Conservation (phyloP, 2,888 invertebrate species). For the Ceramica pisi region DNA sequence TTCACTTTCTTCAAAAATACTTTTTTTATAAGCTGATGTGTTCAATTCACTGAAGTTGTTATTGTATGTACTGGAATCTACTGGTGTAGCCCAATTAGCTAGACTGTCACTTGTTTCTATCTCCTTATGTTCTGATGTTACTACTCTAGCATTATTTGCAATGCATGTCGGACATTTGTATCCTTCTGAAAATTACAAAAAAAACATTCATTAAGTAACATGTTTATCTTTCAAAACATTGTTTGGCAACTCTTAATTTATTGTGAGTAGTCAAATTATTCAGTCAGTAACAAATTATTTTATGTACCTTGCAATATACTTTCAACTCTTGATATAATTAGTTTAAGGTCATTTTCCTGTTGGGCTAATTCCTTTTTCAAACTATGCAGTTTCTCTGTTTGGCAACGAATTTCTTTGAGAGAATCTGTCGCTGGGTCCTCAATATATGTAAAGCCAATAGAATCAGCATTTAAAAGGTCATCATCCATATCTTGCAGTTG, state of each 20-base stretch:
- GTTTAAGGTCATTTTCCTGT: conserved; percentile 92
- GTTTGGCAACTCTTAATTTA: neutral
- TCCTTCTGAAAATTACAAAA: conserved; percentile 80
- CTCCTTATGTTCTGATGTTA: conserved; percentile 85
- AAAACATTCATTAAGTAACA: neutral
- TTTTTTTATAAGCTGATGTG: conserved; percentile 78
- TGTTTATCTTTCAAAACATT: neutral
- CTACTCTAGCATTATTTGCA: conserved; percentile 77
- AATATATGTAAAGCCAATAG: conserved; percentile 92
- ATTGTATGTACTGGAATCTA: conserved; percentile 83
- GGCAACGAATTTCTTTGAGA: conserved; percentile 92
- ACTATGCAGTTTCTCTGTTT: conserved; percentile 91
- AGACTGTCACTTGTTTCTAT: conserved; percentile 88
- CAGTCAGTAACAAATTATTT: neutral
- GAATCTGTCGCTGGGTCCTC: conserved; percentile 92
- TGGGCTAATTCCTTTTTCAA: conserved; percentile 91
- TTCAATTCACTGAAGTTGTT: conserved; percentile 81
- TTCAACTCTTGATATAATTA: conserved; percentile 82
- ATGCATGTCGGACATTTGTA: conserved; percentile 85
- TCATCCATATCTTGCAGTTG: conserved; percentile 91
- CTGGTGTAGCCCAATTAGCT: conserved; percentile 86
- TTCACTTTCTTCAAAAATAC: conserved; percentile 70
- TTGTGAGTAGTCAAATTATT: neutral
- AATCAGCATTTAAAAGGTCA: conserved; percentile 90
- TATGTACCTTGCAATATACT: conserved; percentile 78